Evolutionary conservation across 2,888 invertebrate species (phyloP).

Genomic region (Diarsia rubi): DNA sequence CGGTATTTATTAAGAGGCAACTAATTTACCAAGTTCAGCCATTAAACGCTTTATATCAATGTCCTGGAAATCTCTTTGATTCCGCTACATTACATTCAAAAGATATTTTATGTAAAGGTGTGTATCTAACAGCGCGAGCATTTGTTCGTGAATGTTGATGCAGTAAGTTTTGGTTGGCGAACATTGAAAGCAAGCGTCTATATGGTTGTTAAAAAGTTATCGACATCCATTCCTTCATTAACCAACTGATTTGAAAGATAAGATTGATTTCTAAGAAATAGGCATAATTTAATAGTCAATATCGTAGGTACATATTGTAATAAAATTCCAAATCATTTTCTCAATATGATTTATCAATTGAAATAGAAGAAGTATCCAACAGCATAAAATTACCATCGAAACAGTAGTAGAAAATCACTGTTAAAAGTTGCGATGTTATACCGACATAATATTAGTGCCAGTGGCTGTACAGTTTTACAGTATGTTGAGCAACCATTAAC

Average conservation of each 20-base stretch:
- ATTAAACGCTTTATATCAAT: conserved; percentile 62
- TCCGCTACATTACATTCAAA: conserved; percentile 68
- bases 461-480: background rate
- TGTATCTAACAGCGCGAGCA: background rate
- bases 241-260: background rate
- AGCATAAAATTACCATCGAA: background rate
- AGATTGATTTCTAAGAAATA: background rate
- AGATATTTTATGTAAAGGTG: conserved; percentile 50
- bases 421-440: background rate
- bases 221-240: background rate
- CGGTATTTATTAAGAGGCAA: conserved; percentile 68
- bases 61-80: conserved; percentile 56
- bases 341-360: background rate
- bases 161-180: background rate
- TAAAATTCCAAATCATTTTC: background rate
- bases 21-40: conserved; percentile 73
- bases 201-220: background rate
- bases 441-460: no score
- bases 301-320: background rate
- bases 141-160: conserved; percentile 2
- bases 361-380: background rate
- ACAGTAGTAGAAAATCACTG: background rate
- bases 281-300: background rate
- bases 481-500: background rate
- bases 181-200: background rate